phyloP scores from a whole-genome alignment of 37 sponge, comb jelly and placozoan genomes.

The Chondrilla cf. caribensis region DNA sequence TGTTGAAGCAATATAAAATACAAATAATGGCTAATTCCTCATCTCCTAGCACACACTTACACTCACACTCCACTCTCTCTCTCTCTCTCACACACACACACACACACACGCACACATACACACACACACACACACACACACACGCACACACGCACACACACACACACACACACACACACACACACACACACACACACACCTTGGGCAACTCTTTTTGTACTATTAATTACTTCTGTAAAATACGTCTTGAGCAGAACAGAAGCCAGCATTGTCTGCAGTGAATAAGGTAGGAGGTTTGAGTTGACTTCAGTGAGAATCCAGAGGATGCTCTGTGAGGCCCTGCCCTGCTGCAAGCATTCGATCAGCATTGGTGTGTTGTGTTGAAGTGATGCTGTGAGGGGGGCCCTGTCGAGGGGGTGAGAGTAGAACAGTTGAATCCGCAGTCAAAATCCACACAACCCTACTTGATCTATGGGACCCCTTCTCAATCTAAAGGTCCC shows the following conservation, averaged over 20 bases:
- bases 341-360: not conserved
- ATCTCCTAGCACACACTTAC: too few relatives aligned
- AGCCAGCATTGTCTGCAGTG: not conserved
- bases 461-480: too few relatives aligned
- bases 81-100: too few relatives aligned
- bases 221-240: not conserved
- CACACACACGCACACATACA: not conserved
- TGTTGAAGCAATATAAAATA: too few relatives aligned
- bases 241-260: not conserved
- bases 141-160: slow-evolving; percentile 24
- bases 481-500: too few relatives aligned
- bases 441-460: too few relatives aligned
- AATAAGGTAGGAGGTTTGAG: not conserved
- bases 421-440: too few relatives aligned
- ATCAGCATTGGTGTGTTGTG: not conserved
- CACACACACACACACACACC: slow-evolving; percentile 21
- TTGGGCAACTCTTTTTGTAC: not conserved
- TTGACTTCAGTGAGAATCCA: not conserved
- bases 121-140: slow-evolving; percentile 8
- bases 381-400: not conserved
- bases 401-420: not conserved
- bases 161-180: slow-evolving; percentile 45
- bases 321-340: not conserved
- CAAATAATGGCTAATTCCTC: too few relatives aligned
- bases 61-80: too few relatives aligned